Evolutionary conservation across 2,113 vertebrate genomes (phyloP).

Genomic region (Solenodon paradoxus): DNA sequence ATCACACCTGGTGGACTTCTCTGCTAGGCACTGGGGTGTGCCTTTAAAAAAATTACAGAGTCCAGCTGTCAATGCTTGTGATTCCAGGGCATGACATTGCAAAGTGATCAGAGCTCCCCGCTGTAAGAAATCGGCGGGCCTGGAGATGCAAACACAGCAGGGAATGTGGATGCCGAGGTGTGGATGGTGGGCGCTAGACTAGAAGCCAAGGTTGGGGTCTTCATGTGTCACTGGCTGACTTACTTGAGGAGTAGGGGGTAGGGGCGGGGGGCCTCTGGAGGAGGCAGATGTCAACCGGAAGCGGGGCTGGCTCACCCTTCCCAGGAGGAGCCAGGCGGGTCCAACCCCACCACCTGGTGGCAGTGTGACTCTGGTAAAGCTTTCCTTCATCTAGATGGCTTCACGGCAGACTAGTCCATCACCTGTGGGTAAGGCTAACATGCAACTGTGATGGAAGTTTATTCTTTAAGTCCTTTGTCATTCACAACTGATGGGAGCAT

Average conservation of each 20-base stretch:
- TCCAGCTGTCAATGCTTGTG: too few species aligned
- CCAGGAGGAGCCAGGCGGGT: too few species aligned
- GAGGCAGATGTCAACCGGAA: not conserved
- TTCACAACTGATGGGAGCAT: not conserved
- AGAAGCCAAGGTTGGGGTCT: too few species aligned
- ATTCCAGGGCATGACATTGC: too few species aligned
- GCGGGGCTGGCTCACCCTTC: not conserved
- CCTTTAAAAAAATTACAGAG: too few species aligned
- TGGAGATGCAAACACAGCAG: too few species aligned
- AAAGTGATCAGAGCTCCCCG: not conserved
- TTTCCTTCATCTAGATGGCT: not conserved
- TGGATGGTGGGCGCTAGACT: rapidly evolving
- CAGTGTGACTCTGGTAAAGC: not conserved
- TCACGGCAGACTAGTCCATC: rapidly evolving
- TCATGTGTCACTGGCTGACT: not conserved
- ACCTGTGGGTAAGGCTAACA: not conserved
- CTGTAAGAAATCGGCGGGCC: rapidly evolving
- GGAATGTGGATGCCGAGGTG: rapidly evolving
- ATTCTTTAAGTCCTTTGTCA: not conserved
- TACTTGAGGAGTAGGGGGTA: too few species aligned
- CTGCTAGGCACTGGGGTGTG: too few species aligned
- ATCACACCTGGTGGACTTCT: too few species aligned
- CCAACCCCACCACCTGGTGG: not conserved
- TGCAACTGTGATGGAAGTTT: not conserved
- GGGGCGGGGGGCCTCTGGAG: not conserved